phyloP scores from a whole-genome alignment of 2,797 vertebrate species.

The Cuniculus paca region DNA sequence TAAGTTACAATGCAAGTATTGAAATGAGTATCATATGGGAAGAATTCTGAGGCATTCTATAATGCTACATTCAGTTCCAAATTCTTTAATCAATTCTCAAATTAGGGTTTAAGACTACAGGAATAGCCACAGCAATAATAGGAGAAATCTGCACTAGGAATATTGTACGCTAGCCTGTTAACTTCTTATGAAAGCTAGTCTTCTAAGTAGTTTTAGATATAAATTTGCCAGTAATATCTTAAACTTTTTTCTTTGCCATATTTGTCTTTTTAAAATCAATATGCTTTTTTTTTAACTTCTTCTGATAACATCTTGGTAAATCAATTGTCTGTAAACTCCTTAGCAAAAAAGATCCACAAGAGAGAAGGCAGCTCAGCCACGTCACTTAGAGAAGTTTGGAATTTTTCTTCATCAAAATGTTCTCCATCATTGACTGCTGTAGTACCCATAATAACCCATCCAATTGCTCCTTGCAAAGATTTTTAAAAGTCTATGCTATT shows the following conservation, averaged over 20 bases:
- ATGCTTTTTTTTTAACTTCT: not conserved
- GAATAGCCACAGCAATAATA: not conserved
- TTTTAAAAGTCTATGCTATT: not conserved
- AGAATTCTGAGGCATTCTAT: not conserved
- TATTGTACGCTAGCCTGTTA: not conserved
- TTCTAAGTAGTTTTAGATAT: not conserved
- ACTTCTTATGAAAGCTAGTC: not conserved
- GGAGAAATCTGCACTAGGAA: not conserved
- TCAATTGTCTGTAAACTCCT: conserved; percentile 5
- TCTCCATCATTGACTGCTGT: conserved; percentile 46
- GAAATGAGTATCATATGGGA: not conserved
- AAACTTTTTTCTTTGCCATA: not conserved
- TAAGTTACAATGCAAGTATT: not conserved
- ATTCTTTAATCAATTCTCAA: not conserved
- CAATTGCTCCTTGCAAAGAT: not conserved
- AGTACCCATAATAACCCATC: not conserved
- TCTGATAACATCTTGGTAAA: not conserved
- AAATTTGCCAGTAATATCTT: not conserved
- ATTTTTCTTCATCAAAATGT: conserved; percentile 38
- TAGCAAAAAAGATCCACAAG: not conserved
- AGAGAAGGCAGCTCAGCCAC: not conserved
- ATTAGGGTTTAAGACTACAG: not conserved
- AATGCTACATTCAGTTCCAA: not conserved
- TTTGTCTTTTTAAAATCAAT: conserved; percentile 33
- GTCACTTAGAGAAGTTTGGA: not conserved